Percentiles rank a stretch among this genome's conserved stretches.
phyloP scores from a whole-genome alignment of 2,113 vertebrate genomes.

The Ovis canadensis region DNA sequence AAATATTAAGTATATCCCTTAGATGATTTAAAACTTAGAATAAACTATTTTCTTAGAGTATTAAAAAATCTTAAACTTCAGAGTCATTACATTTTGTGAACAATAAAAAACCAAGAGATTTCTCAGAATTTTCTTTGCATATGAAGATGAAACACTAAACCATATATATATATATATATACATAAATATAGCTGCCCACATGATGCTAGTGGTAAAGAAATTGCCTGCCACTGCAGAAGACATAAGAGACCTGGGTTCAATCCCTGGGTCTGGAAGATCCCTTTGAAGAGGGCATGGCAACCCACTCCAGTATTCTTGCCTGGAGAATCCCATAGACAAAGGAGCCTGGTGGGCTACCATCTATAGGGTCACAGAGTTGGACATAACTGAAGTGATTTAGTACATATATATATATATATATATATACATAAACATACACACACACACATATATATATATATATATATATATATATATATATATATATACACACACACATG shows the following conservation, averaged over 20 bases:
- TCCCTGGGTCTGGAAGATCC: background rate
- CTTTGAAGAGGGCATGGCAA: background rate
- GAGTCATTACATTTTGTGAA: background rate
- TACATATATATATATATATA: background rate
- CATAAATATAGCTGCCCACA: background rate
- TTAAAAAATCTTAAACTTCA: background rate
- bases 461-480: no score
- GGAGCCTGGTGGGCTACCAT: accelerated
- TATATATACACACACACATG: background rate
- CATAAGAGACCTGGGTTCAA: background rate
- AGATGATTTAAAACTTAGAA: background rate
- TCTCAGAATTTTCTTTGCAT: background rate
- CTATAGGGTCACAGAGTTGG: background rate
- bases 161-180: background rate
- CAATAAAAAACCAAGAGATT: background rate
- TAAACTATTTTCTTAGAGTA: background rate
- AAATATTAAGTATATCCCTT: background rate
- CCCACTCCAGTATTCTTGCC: background rate
- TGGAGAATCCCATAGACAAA: background rate
- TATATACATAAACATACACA: accelerated
- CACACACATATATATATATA: accelerated
- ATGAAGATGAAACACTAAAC: background rate
- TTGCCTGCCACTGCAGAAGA: background rate
- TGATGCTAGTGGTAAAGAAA: background rate
- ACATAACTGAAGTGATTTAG: background rate